Base-by-base conservation (phyloP, 23 tunicate genomes). In the Halocynthia aurantium region DNA sequence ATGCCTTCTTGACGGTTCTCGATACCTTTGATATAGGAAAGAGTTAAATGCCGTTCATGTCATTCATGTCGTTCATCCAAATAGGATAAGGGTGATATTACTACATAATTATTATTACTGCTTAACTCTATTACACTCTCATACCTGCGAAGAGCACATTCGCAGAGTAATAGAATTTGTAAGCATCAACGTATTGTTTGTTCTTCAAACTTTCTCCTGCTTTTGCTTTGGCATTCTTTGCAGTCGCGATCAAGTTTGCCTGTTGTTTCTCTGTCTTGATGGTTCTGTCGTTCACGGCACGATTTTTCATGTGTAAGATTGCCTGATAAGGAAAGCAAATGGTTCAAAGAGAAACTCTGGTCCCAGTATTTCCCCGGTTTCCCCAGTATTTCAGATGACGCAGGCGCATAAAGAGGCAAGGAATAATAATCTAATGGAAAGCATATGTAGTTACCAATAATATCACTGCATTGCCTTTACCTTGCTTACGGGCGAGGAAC, bases 171-270 rank as follows among this genome's bases (percentile, higher is more conserved):
- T 84, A 84, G 68, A 69, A 76, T 6, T 70, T 77, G 65, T 62
- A 40, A 7, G 87, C 80, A 9, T 84, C 77, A 12, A 76, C 87
- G 31, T 55, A 76, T 11, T 84, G 81, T 40, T 84, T 76, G 69
- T 84, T 84, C 70, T 84, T 84, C 31, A 84, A 54, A 76, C 87
- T 84, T 50, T 84, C 87, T 0, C 87, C 87, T 8, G 87, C 87
- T 65, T 84, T 84, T 53, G 87, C 87, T 65, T 84, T 84, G 44
- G 87, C 87, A 63, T 84, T 84, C 44, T 71, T 67, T 49, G 87
- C 87, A 7, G 87, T 61, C 6, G 87, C 87, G 17, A 76, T 55
- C 22, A 84, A 70, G 22, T 84, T 84, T 7, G 80, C 31, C 53
- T 84, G 87, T 49, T 84, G 87, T 8, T 84, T 84, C 9, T 84